phyloP scores from a whole-genome alignment of 35 echinoderm and acorn worm species.

The Acanthaster planci region DNA sequence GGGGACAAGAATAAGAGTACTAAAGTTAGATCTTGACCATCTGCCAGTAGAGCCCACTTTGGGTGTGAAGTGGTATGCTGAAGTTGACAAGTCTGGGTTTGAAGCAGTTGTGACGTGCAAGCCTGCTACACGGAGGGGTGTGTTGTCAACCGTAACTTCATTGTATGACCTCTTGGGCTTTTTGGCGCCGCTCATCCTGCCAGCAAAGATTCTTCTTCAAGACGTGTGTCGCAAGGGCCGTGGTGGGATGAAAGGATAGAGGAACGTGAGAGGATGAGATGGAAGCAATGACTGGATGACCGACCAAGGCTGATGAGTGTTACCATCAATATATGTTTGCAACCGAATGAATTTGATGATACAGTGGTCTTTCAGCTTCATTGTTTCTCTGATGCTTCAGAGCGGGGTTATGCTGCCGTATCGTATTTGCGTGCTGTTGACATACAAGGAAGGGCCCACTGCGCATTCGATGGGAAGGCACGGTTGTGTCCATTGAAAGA shows the following conservation, averaged over 20 bases:
- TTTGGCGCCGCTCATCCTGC: conserved; percentile 41
- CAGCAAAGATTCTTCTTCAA: conserved; percentile 50
- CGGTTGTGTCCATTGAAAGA: conserved; percentile 39
- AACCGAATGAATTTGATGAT: conserved; percentile 29
- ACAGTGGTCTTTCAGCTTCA: conserved; percentile 4
- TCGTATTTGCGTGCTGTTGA: conserved; percentile 27
- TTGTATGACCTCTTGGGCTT: conserved; percentile 63
- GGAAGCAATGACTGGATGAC: conserved; percentile 18
- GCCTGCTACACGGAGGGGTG: conserved; percentile 44
- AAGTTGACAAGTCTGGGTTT: conserved; percentile 54
- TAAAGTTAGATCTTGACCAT: conserved; percentile 7
- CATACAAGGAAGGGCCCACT: conserved; percentile 17
- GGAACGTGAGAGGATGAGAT: neutral
- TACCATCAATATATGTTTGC: conserved; percentile 43
- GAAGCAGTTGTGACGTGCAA: conserved; percentile 37
- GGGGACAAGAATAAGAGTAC: too few relatives aligned
- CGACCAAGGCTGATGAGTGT: neutral
- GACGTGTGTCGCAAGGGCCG: conserved; percentile 36
- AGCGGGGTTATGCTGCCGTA: conserved; percentile 30
- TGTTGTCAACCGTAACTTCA: conserved; percentile 56
- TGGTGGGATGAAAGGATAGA: conserved; percentile 32
- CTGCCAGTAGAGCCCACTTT: conserved; percentile 39
- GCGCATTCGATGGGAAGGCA: conserved; percentile 42
- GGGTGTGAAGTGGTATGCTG: conserved; percentile 28
- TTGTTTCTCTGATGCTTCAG: conserved; percentile 48